phyloP scores from a whole-genome alignment of 2,113 vertebrate genomes.

The Chloebia gouldiae region DNA sequence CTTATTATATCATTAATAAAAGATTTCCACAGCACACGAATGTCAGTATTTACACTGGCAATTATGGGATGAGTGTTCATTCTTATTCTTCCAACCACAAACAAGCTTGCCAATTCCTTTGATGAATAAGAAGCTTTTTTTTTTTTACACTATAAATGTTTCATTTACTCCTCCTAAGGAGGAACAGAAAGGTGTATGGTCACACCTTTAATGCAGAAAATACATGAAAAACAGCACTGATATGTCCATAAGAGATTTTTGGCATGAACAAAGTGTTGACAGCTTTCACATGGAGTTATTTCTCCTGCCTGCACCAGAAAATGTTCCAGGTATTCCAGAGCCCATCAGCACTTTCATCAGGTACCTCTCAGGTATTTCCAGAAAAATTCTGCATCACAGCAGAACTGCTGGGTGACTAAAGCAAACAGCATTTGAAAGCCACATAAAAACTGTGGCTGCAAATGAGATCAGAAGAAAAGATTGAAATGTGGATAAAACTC shows the following conservation, averaged over 20 bases:
- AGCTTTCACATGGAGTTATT: background rate
- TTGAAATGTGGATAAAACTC: conserved; percentile 7
- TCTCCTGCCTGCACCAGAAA: background rate
- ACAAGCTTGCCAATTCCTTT: background rate
- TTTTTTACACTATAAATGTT: background rate
- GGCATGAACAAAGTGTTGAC: background rate
- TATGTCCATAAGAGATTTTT: background rate
- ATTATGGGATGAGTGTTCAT: background rate
- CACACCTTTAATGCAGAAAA: background rate
- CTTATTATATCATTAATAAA: background rate
- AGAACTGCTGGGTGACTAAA: background rate
- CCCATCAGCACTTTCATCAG: background rate
- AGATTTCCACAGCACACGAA: background rate
- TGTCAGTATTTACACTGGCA: background rate
- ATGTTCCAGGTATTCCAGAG: background rate
- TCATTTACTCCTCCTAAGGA: background rate
- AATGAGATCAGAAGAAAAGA: conserved; percentile 23
- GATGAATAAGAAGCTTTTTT: background rate
- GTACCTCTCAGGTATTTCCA: background rate
- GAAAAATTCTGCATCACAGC: background rate
- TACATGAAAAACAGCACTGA: background rate
- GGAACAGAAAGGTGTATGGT: background rate
- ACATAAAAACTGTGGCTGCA: background rate
- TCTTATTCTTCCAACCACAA: background rate
- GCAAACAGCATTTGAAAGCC: background rate